phyloP scores from a whole-genome alignment of 1,140 invertebrate genomes.

The Drosophila cardini region DNA sequence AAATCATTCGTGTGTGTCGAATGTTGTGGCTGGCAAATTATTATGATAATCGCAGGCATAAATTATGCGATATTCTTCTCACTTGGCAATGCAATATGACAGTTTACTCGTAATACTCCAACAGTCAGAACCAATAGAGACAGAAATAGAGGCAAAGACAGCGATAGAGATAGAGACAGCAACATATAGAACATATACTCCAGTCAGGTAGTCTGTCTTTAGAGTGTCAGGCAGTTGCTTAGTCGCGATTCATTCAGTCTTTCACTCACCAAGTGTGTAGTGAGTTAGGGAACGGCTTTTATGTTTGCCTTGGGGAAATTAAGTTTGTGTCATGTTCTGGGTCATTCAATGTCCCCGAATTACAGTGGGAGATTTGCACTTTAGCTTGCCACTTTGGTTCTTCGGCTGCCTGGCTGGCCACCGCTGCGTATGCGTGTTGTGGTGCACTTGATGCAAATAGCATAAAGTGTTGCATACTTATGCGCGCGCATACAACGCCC shows the following conservation, averaged over 20 bases:
- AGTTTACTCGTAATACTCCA: slow-evolving; percentile 29
- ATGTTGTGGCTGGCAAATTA: slow-evolving; percentile 64
- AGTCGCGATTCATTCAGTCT: slow-evolving; percentile 34
- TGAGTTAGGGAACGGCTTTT: slow-evolving; percentile 47
- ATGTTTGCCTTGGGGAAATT: slow-evolving; percentile 74
- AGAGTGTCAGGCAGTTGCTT: slow-evolving; percentile 14
- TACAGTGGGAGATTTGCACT: slow-evolving; percentile 30
- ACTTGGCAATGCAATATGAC: slow-evolving; percentile 38
- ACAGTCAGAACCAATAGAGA: neutral
- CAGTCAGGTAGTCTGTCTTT: slow-evolving; percentile 13
- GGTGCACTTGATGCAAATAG: slow-evolving; percentile 56
- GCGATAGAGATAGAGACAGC: neutral
- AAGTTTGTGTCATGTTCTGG: slow-evolving; percentile 80
- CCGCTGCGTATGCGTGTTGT: slow-evolving; percentile 66
- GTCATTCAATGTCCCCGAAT: slow-evolving; percentile 53
- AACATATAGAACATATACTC: neutral
- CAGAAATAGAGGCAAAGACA: neutral
- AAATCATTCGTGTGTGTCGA: slow-evolving; percentile 55
- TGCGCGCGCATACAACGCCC: slow-evolving; percentile 2
- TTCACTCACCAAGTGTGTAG: neutral
- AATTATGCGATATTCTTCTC: slow-evolving; percentile 61
- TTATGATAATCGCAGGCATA: slow-evolving; percentile 80
- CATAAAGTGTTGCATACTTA: slow-evolving; percentile 42
- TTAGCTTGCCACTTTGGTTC: slow-evolving; percentile 4
- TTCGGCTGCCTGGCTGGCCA: slow-evolving; percentile 15